phyloP scores from a whole-genome alignment of 2,113 vertebrate genomes.

The Stomatorhinus ivindoensis region DNA sequence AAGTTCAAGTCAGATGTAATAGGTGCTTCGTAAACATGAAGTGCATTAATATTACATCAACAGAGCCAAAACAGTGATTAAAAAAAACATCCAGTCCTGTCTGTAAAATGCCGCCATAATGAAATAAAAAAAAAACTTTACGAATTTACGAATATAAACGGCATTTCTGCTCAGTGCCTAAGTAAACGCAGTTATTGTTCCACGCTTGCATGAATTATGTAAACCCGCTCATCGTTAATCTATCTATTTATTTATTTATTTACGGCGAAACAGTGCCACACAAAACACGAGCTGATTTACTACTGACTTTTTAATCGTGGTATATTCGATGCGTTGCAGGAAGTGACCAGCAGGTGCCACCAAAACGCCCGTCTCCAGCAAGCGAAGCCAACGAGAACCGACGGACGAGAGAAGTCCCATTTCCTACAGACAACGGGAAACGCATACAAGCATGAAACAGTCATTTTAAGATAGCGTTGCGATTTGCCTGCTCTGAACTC shows the following conservation, averaged over 20 bases:
- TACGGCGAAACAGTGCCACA: neutral
- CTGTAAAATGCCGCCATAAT: neutral
- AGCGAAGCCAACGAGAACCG: neutral
- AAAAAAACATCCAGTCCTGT: neutral
- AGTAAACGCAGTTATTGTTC: neutral
- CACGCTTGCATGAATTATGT: neutral
- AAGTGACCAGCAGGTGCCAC: neutral
- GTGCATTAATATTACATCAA: neutral
- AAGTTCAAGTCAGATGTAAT: neutral
- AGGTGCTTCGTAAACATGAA: neutral
- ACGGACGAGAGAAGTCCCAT: neutral
- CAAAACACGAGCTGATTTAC: neutral
- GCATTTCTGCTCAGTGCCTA: neutral
- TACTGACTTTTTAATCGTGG: neutral
- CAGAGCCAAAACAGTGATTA: neutral
- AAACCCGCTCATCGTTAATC: neutral
- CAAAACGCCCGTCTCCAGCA: neutral
- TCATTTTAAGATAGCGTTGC: neutral
- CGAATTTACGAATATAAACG: neutral
- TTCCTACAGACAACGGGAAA: neutral
- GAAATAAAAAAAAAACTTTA: neutral
- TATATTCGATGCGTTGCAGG: neutral
- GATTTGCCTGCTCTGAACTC: neutral
- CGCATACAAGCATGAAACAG: neutral
- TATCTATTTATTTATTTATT: neutral